A percentile compares a stretch with the other conserved stretches of the same genome.
phyloP scores from a whole-genome alignment of 2,113 vertebrate genomes.

The Dolichotis patagonum region DNA sequence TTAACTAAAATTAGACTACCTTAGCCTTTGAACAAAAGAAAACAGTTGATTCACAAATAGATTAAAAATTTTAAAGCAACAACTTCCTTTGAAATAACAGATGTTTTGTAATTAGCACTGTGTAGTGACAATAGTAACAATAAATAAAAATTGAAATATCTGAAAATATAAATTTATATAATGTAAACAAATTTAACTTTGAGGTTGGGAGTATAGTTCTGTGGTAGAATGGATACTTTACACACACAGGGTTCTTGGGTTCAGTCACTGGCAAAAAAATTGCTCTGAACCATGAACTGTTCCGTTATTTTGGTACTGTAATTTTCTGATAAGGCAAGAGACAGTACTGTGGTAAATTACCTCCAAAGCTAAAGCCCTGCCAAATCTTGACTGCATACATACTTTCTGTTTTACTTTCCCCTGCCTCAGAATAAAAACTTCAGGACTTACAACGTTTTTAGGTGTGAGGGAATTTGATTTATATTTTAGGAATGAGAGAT shows the following conservation, averaged over 20 bases:
- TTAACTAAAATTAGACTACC: constrained; percentile 60
- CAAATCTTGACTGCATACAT: neutral
- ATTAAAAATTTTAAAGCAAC: constrained; percentile 22
- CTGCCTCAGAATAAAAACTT: constrained; percentile 50
- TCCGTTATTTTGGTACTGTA: neutral
- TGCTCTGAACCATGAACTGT: neutral
- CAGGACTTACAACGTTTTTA: constrained; percentile 33
- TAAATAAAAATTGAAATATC: constrained; percentile 35
- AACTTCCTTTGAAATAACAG: constrained; percentile 25
- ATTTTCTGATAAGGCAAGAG: neutral
- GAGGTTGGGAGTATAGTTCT: neutral
- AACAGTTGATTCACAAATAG: constrained; percentile 32
- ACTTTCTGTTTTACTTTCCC: constrained; percentile 9
- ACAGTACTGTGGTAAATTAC: constrained; percentile 3
- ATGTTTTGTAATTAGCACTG: neutral
- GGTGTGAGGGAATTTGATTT: constrained; percentile 58
- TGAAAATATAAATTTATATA: constrained; percentile 10
- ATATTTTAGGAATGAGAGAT: constrained; percentile 48
- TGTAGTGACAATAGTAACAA: neutral
- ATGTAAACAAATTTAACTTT: neutral
- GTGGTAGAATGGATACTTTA: neutral
- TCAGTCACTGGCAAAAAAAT: neutral
- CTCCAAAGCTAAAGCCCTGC: neutral
- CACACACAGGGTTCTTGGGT: neutral
- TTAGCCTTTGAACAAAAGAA: constrained; percentile 14